phyloP scores from a whole-genome alignment of 2,113 vertebrate species.

The Gymnocephalus cernua region DNA sequence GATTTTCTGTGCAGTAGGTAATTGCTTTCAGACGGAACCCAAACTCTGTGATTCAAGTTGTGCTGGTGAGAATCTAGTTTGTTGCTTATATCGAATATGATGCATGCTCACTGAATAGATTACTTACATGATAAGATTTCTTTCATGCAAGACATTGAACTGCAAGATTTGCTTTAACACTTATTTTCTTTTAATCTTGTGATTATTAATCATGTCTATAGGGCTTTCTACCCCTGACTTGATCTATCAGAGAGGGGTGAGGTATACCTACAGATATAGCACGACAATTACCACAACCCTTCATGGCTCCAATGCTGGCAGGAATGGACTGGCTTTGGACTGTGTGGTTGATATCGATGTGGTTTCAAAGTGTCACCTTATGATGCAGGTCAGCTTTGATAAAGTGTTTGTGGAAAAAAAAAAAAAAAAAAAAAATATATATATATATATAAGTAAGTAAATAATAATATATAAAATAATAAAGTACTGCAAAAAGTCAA shows the following conservation, averaged over 20 bases:
- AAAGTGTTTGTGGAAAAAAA: not conserved
- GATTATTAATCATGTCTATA: slow-evolving; percentile 15
- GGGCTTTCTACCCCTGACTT: slow-evolving; percentile 48
- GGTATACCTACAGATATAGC: slow-evolving; percentile 87
- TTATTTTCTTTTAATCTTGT: not conserved
- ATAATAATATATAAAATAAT: too few relatives aligned
- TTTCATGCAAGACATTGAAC: not conserved
- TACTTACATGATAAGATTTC: not conserved
- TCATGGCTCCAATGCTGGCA: slow-evolving; percentile 73
- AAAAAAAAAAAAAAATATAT: fast-evolving
- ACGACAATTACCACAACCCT: slow-evolving; percentile 81
- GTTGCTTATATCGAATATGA: not conserved
- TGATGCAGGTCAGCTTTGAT: slow-evolving; percentile 84
- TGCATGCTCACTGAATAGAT: slow-evolving; percentile 4
- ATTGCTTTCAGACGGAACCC: slow-evolving; percentile 59
- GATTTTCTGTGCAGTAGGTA: slow-evolving; percentile 42
- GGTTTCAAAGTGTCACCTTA: slow-evolving; percentile 85
- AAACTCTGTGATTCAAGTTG: slow-evolving; percentile 77
- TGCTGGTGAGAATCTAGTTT: slow-evolving; percentile 70
- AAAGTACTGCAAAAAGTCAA: not conserved
- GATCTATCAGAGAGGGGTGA: slow-evolving; percentile 77
- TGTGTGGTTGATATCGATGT: slow-evolving; percentile 85
- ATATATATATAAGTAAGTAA: too few relatives aligned
- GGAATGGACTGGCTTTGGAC: slow-evolving; percentile 85
- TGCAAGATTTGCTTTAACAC: not conserved